These are phyloP conservation scores for Vicugna pacos DNA, from an alignment of 2,113 vertebrate genomes.

Conservation along the genomic window DNA sequence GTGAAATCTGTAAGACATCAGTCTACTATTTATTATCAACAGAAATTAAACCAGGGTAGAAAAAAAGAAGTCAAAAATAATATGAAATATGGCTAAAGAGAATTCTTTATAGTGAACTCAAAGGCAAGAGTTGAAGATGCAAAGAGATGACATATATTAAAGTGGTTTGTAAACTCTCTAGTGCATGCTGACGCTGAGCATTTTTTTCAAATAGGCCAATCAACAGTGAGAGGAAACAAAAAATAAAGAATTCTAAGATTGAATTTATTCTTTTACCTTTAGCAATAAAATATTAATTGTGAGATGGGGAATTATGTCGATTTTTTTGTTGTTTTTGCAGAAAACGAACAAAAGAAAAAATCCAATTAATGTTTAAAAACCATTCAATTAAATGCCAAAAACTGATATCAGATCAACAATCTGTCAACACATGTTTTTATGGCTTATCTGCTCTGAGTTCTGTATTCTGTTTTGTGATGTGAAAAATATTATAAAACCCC, in stretches of 20 bases:
- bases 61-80: conserved; percentile 30
- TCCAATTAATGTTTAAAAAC: conserved; percentile 29
- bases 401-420: background rate
- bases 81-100: conserved; percentile 30
- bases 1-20: conserved; percentile 60
- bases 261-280: conserved; percentile 1
- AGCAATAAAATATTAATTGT: conserved; percentile 13
- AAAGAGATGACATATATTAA: background rate
- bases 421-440: background rate
- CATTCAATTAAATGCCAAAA: conserved; percentile 2
- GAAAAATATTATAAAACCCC: background rate
- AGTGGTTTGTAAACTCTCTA: background rate
- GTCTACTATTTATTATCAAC: conserved; percentile 55
- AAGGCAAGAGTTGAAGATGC: background rate
- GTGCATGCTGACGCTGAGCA: background rate
- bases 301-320: background rate
- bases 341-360: conserved; percentile 50
- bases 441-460: background rate
- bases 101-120: conserved; percentile 5
- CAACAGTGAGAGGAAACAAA: background rate
- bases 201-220: background rate
- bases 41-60: conserved; percentile 39
- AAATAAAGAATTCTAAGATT: conserved; percentile 43
- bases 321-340: background rate
- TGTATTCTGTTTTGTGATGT: background rate